A percentile compares a stretch with the other conserved stretches of the same genome.
phyloP scores from a whole-genome alignment of 1,140 invertebrate genomes.

The Cephus cinctus region DNA sequence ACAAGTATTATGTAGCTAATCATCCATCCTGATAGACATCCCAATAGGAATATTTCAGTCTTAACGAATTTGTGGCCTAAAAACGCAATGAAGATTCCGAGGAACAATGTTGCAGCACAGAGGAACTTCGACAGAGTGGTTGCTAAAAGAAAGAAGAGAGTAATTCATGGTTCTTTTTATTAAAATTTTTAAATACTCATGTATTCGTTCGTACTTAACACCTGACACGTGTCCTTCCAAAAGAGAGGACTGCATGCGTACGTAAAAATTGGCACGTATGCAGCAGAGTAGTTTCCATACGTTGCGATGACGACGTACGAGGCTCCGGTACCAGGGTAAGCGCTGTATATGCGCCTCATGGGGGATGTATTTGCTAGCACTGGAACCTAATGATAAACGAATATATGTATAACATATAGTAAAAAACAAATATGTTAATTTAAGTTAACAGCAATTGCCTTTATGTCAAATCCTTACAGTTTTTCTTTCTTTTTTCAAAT shows the following conservation, averaged over 20 bases:
- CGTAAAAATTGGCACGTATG: slow-evolving; percentile 68
- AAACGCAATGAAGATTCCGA: slow-evolving; percentile 62
- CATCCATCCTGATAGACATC: slow-evolving; percentile 52
- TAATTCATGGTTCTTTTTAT: slow-evolving; percentile 15
- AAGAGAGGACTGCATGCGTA: slow-evolving; percentile 62
- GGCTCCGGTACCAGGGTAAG: slow-evolving; percentile 65
- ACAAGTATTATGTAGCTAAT: slow-evolving; percentile 51
- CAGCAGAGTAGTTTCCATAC: slow-evolving; percentile 47
- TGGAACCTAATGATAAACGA: slow-evolving; percentile 43
- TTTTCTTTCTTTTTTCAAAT: no score
- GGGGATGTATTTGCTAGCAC: slow-evolving; percentile 19
- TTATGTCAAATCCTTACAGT: no score
- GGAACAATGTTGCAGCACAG: slow-evolving; percentile 56
- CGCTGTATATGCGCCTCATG: slow-evolving; percentile 58
- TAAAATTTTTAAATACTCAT: no score
- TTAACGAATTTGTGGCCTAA: slow-evolving; percentile 66
- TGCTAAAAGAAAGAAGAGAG: slow-evolving; percentile 39
- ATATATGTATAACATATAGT: slow-evolving; percentile 13
- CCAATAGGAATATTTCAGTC: slow-evolving; percentile 60
- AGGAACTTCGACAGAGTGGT: slow-evolving; percentile 53
- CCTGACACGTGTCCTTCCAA: slow-evolving; percentile 49
- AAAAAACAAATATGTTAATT: neutral
- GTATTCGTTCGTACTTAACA: slow-evolving; percentile 54
- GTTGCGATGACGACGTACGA: slow-evolving; percentile 64
- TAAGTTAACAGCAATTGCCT: no score